phyloP scores from a whole-genome alignment of 2,113 vertebrate genomes.

The Chionodraco myersi region DNA sequence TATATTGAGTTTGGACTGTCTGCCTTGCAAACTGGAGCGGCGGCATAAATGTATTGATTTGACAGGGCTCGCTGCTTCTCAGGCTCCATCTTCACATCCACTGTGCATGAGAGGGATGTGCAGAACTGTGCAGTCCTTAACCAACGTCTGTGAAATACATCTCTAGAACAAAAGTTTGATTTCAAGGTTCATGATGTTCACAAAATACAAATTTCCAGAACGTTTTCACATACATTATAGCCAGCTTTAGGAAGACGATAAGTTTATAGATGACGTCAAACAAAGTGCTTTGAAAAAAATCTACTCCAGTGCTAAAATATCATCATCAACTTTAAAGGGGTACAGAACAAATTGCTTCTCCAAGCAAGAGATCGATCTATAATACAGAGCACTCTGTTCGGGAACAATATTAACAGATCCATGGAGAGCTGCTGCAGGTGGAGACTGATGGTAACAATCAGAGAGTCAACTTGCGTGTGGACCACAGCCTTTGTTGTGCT shows the following conservation, averaged over 20 bases:
- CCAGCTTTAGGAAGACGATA: background rate
- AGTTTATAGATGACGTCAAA: slow-evolving; percentile 1
- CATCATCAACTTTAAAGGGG: background rate
- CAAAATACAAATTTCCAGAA: background rate
- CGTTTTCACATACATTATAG: background rate
- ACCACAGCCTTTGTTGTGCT: background rate
- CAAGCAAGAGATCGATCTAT: slow-evolving; percentile 18
- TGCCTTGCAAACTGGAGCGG: slow-evolving; percentile 1
- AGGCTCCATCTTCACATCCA: background rate
- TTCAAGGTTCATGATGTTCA: background rate
- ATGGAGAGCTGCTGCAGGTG: background rate
- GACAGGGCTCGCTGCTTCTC: slow-evolving; percentile 12
- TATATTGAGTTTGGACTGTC: background rate
- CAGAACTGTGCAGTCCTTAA: background rate
- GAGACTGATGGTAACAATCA: slow-evolving; percentile 28
- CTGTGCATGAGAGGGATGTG: background rate
- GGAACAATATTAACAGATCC: slow-evolving; percentile 1
- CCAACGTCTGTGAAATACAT: background rate
- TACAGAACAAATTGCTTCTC: slow-evolving; percentile 12
- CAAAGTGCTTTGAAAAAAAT: background rate
- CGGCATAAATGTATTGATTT: slow-evolving; percentile 24
- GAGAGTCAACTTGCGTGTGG: background rate
- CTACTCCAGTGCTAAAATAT: background rate
- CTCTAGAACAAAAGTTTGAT: background rate
- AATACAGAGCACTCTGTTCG: slow-evolving; percentile 22